These are phyloP conservation scores for Coregonus suidteri DNA, from an alignment of 2,797 vertebrate genomes.

Conservation along the genomic window DNA sequence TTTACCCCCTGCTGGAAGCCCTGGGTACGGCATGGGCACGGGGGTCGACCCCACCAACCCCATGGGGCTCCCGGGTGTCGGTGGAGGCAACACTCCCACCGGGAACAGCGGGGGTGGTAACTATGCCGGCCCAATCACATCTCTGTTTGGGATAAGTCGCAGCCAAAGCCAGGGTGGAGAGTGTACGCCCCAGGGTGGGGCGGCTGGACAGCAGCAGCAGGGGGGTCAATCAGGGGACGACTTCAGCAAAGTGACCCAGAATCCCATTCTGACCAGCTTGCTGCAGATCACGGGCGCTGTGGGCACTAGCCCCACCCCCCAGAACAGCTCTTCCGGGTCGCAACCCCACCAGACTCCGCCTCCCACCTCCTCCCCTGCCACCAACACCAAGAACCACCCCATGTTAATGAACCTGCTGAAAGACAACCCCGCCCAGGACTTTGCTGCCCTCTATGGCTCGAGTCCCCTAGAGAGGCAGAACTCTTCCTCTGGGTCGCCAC, in stretches of 20 bases:
- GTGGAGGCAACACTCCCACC: slow-evolving; percentile 84
- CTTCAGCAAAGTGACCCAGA: slow-evolving; percentile 98
- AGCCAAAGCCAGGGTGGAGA: slow-evolving; percentile 75
- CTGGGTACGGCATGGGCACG: slow-evolving; percentile 90
- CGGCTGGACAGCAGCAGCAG: slow-evolving; percentile 68
- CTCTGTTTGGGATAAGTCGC: slow-evolving; percentile 88
- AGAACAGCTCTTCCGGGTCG: slow-evolving; percentile 75
- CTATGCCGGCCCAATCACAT: slow-evolving; percentile 86
- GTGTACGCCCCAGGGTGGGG: slow-evolving; percentile 62
- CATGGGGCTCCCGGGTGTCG: slow-evolving; percentile 85
- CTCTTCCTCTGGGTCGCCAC: slow-evolving; percentile 90
- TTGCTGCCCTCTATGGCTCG: slow-evolving; percentile 88
- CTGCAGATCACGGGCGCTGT: slow-evolving; percentile 95
- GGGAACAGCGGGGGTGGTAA: slow-evolving; percentile 68
- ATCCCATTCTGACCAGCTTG: slow-evolving; percentile 97
- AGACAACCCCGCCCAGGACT: slow-evolving; percentile 96
- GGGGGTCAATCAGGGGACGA: slow-evolving; percentile 85
- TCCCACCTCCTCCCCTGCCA: slow-evolving; percentile 93
- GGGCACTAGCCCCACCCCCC: slow-evolving; percentile 93
- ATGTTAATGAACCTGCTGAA: slow-evolving; percentile 99
- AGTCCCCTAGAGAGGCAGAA: slow-evolving; percentile 96
- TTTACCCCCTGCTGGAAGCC: slow-evolving; percentile 93
- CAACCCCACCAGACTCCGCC: slow-evolving; percentile 96
- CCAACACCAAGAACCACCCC: slow-evolving; percentile 99
- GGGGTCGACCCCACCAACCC: slow-evolving; percentile 77